Conservation (phyloP, 2,888 invertebrate species). For the Nysson spinosus region DNA sequence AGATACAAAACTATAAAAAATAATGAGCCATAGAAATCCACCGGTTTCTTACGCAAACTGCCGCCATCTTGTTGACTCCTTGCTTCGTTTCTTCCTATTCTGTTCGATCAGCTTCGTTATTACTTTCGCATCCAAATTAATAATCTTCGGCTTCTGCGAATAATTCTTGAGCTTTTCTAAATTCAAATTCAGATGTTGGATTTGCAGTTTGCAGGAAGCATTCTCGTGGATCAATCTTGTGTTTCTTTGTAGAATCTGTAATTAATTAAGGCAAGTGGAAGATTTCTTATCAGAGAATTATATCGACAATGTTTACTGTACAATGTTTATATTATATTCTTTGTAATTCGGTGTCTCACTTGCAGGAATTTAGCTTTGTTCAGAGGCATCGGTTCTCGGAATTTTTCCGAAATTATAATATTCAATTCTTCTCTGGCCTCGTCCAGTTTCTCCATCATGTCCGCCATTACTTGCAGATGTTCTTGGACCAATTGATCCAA, state of each 20-base stretch:
- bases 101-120: slow-evolving; percentile 56
- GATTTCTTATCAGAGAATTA: not conserved
- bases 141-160: slow-evolving; percentile 55
- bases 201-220: slow-evolving; percentile 59
- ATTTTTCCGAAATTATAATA: slow-evolving; percentile 64
- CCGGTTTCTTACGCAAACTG: slow-evolving; percentile 24
- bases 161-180: slow-evolving; percentile 60
- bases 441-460: slow-evolving; percentile 69
- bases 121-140: slow-evolving; percentile 61
- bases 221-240: slow-evolving; percentile 65
- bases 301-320: no score
- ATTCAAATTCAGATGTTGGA: slow-evolving; percentile 60
- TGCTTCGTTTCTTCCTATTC: slow-evolving; percentile 12
- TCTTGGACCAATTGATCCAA: slow-evolving; percentile 60
- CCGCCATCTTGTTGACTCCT: slow-evolving; percentile 16
- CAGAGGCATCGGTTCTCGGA: slow-evolving; percentile 64
- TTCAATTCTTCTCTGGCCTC: slow-evolving; percentile 66
- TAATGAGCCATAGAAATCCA: not conserved
- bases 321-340: no score
- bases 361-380: slow-evolving; percentile 66
- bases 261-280: not conserved
- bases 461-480: slow-evolving; percentile 65
- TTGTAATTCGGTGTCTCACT: no score
- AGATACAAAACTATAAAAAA: not conserved
- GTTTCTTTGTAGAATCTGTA: slow-evolving; percentile 66